Evolutionary conservation across 2,888 invertebrate genomes (phyloP).

Genomic region (Cyaniris semiargus): DNA sequence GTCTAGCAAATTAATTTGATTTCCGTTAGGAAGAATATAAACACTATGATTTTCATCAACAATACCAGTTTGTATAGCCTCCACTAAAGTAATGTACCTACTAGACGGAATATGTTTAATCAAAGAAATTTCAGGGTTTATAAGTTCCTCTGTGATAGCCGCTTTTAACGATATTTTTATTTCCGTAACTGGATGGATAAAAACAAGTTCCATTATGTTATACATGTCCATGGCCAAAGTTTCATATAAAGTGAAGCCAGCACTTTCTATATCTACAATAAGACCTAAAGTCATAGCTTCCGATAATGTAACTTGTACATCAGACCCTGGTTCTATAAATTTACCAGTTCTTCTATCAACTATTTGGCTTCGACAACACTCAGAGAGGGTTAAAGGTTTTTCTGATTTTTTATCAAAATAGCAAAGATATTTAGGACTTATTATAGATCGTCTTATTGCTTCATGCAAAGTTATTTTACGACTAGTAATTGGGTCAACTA

Average conservation of each 20-base stretch:
- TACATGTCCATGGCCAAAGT: conserved; percentile 89
- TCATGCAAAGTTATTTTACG: conserved; percentile 91
- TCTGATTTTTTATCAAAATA: conserved; percentile 89
- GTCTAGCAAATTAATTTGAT: conserved; percentile 85
- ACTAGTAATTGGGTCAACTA: conserved; percentile 89
- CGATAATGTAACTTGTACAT: conserved; percentile 83
- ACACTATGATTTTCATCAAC: conserved; percentile 83
- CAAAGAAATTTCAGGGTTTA: conserved; percentile 87
- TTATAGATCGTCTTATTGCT: conserved; percentile 88
- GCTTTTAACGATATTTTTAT: conserved; percentile 86
- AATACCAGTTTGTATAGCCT: conserved; percentile 85
- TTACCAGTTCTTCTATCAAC: conserved; percentile 90
- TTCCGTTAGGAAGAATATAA: conserved; percentile 83
- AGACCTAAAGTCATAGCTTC: conserved; percentile 88
- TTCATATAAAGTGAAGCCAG: conserved; percentile 90
- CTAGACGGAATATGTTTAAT: conserved; percentile 85
- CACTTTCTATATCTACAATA: conserved; percentile 92
- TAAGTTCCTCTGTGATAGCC: conserved; percentile 86
- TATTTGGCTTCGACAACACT: conserved; percentile 89
- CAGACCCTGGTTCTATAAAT: conserved; percentile 86
- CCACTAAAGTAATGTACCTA: conserved; percentile 85
- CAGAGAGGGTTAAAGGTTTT: conserved; percentile 85
- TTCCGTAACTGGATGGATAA: conserved; percentile 89
- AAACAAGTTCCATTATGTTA: conserved; percentile 82
- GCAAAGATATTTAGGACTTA: conserved; percentile 89